Evolutionary conservation across 2,888 invertebrate species (phyloP), one percentile per base, ranked within the genome.

Genomic region (Cerastis rubricosa): DNA sequence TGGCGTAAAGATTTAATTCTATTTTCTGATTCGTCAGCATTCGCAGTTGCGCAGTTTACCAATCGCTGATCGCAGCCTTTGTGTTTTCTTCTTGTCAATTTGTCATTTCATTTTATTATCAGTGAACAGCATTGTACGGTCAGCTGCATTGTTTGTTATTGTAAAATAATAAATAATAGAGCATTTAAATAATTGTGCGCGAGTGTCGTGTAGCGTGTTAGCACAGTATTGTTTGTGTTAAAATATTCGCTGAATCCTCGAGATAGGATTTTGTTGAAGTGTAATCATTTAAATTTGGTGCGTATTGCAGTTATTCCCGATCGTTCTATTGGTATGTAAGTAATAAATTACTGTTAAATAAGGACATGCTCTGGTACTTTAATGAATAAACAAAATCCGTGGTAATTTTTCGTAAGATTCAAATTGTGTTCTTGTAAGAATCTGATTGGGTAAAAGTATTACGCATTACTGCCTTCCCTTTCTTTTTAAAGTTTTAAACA

Each of bases 131-230:
- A 63, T 78, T 82, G 74, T 77, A 76, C 25, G 70, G 75, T 81
- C 73, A 74, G 84, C 76, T 85, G 86, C 76, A 74, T 88, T 87
- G 89, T 89, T 88, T 88, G 82, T 87, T 87, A 86, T 86, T 85
- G 80, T 77, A 80, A 80, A 89, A 85, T 88, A 88, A 87, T 89
- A 89, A 82, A 75, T 79, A 81, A 71, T 61, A 69, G 67, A 83
- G 78, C 81, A 81, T 79, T 76, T 66, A 69, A 78, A 68, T 76
- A 78, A 68, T 76, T 71, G 79, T 83, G 81, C 83, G 83, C 73
- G 83, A 79, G 89, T 89, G 83, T 71, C 75, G 81, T 87, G 84
- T 78, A 71, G 45, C 54, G 78, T 87, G 76, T 49, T 66, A 72
- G n/a, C 61, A 40, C 49, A 57, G 40, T 71, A 72, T 66, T 70